Evolutionary conservation across 2,888 invertebrate species (phyloP), one percentile per base, ranked within the genome.

Genomic region (Pterostichus madidus): DNA sequence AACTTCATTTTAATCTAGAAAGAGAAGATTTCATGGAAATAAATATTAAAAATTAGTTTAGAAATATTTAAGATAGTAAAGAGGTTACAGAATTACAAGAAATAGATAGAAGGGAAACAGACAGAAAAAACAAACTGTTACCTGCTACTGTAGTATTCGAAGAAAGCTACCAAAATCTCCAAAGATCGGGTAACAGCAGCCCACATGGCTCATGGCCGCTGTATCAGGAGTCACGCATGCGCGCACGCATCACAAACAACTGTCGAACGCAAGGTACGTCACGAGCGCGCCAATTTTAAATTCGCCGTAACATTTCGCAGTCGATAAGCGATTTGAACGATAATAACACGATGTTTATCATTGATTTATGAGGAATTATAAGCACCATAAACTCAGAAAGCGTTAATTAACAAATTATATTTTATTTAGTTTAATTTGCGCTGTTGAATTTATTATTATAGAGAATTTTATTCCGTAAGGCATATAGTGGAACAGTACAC

Each of bases 71-170:
- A 15, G 44, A 71, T 71, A 44, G 13, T n/a, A 64, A 2, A 64
- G 35, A 39, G 17, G 61, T 71, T 8, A 44, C 24, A 52, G 52
- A 56, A 17, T 17, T 17, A 17, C 17, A 52, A 56, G 8, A 10
- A 56, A 44, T 13, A 71, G 15, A 64, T 13, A 35, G 35, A 35
- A 32, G 64, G 64, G 56, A 17, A 64, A 35, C n/a, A 64, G 32
- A 64, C n/a, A 32, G 32, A 32, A 32, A 71, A 17, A 71, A 44
- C 7, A 15, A 32, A 44, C 39, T 71, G 87, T 92, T 92, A 94
- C 94, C 94, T 94, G 87, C 94, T 93, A 84, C 94, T 93, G 91
- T 96, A 96, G 89, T 95, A 95, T 89, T 96, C 95, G 92, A 96
- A 95, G 92, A 95, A 94, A 79, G 95, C 95, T 85, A 95, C 95